Conservation (phyloP, 2,888 invertebrate species). For the Aphidoletes aphidimyza region DNA sequence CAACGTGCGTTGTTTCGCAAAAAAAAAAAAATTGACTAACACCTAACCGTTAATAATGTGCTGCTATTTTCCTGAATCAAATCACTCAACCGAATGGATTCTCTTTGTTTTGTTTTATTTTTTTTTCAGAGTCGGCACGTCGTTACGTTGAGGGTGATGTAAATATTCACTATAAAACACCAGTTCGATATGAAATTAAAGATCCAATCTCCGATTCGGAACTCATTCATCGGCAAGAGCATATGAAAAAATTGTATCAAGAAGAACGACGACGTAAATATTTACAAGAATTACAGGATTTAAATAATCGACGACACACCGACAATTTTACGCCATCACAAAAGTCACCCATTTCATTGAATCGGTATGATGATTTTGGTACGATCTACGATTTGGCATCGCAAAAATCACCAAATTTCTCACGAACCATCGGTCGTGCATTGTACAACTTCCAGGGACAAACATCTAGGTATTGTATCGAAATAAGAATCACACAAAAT, state of each 20-base stretch:
- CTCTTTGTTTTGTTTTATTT: constrained; percentile 29
- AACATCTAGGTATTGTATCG: constrained; percentile 72
- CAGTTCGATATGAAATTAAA: constrained; percentile 87
- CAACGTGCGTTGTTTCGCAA: no score
- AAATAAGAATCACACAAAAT: no score
- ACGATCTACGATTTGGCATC: constrained; percentile 70
- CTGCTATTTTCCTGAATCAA: no score
- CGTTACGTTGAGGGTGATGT: constrained; percentile 93
- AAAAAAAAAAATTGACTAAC: no score
- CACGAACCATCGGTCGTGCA: constrained; percentile 85
- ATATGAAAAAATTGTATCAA: constrained; percentile 89
- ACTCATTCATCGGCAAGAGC: constrained; percentile 85
- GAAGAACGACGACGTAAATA: constrained; percentile 91
- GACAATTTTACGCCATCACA: constrained; percentile 94
- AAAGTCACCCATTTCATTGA: constrained; percentile 91
- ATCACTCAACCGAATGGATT: no score
- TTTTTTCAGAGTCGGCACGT: constrained; percentile 80
- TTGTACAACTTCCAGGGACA: constrained; percentile 90
- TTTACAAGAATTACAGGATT: constrained; percentile 91
- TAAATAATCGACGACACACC: constrained; percentile 91
- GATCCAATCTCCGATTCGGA: constrained; percentile 89
- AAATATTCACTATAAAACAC: constrained; percentile 92
- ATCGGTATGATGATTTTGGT: constrained; percentile 90
- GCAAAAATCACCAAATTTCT: constrained; percentile 62
- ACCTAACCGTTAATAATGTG: no score